Evolutionary conservation across 2,113 vertebrate species (phyloP).

Genomic region (Glareola pratincola): DNA sequence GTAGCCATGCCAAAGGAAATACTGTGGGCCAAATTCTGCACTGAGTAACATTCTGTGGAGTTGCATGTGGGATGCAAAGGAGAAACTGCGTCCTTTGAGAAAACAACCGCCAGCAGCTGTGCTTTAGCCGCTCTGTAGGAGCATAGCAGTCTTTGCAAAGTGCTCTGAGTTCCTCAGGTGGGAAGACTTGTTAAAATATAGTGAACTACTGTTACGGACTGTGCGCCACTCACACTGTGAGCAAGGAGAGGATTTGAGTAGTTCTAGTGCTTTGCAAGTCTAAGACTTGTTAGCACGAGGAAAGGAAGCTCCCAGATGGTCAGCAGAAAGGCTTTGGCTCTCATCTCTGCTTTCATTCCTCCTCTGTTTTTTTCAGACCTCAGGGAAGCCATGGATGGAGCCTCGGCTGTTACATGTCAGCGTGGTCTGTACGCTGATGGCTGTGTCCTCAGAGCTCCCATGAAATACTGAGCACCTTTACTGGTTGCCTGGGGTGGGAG

Average conservation of each 20-base stretch:
- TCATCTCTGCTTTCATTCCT: neutral
- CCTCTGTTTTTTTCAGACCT: neutral
- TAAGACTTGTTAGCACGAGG: neutral
- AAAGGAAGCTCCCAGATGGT: neutral
- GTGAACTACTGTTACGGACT: fast-evolving
- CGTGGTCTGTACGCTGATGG: fast-evolving
- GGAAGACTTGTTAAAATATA: neutral
- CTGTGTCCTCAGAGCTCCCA: neutral
- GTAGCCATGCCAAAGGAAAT: neutral
- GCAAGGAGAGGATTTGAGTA: neutral
- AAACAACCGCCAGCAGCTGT: neutral
- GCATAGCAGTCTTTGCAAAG: neutral
- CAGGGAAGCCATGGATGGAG: neutral
- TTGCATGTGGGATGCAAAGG: neutral
- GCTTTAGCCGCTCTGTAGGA: neutral
- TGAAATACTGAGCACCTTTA: neutral
- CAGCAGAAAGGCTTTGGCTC: neutral
- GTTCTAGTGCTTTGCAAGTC: neutral
- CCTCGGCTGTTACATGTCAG: fast-evolving
- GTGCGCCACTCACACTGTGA: fast-evolving
- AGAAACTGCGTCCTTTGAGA: neutral
- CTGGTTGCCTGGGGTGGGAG: neutral
- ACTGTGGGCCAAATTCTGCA: neutral
- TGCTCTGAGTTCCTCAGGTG: neutral
- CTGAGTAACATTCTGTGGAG: neutral